Evolutionary conservation across 2,113 vertebrate genomes (phyloP), one percentile per base, ranked within the genome.

Genomic region (Nycticebus coucang): DNA sequence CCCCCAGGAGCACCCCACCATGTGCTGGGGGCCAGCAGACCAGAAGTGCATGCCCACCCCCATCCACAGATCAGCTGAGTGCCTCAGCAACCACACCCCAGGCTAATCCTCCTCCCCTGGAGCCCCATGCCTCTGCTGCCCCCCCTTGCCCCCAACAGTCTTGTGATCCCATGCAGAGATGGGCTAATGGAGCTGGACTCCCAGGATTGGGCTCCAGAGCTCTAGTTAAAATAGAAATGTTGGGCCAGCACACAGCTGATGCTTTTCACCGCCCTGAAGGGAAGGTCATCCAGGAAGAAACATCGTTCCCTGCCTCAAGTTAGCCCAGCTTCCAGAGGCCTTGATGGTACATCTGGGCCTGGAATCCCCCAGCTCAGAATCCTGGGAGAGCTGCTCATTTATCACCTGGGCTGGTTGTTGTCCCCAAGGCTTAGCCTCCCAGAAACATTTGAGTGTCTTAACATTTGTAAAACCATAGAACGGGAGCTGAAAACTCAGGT

Each of bases 371-470:
- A 7, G 37, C 69, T 82, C 64, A 14, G 7, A 79, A 37, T 15
- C n/a, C 28, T n/a, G 5, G 68, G 45, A 37, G 30, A 82, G 55
- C 77, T 50, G 50, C 60, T 89, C 10, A 15, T 22, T 2, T 19
- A 26, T 53, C 37, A n/a, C 22, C 41, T 19, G 7, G 9, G 21
- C 41, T 78, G 41, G 41, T 28, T 69, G 55, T 45, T 74, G 53
- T 93, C 41, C 6, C 87, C 18, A 17, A 68, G 57, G n/a, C 83
- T n/a, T 86, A 37, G 66, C 35, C 17, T 91, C 35, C 33, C 55
- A 33, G 53, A 95, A 77, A 90, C 5, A 78, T 77, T 2, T 64
- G 53, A 82, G n/a, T 66, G 9, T 78, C 91, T 87, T 64, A 66
- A 33, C 37, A 37, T 86, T 89, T 75, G 45, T 77, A 86, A 81